phyloP scores from a whole-genome alignment of 2,797 vertebrate genomes.

The Pteronotus mesoamericanus region DNA sequence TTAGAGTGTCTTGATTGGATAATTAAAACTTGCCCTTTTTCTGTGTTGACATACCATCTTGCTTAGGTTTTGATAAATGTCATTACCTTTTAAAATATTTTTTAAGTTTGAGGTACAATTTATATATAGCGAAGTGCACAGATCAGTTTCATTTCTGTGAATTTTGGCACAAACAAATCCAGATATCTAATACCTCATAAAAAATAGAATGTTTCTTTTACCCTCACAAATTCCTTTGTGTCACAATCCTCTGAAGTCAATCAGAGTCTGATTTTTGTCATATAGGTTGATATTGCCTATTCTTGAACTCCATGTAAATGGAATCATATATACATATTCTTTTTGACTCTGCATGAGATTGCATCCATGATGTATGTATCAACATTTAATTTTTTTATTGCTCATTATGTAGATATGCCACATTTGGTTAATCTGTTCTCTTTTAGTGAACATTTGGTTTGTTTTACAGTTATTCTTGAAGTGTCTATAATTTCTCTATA shows the following conservation, averaged over 20 bases:
- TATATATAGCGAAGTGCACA: neutral
- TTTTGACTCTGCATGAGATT: neutral
- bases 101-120: neutral
- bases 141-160: neutral
- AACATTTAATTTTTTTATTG: neutral
- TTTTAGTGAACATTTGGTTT: neutral
- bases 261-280: neutral
- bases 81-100: neutral
- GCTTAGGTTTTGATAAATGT: neutral
- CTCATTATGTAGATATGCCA: neutral
- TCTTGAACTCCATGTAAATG: neutral
- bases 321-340: neutral
- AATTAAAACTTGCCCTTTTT: neutral
- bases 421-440: neutral
- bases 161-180: neutral
- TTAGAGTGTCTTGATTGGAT: neutral
- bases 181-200: neutral
- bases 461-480: neutral
- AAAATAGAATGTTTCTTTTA: neutral
- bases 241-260: neutral
- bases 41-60: neutral
- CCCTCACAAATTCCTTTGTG: neutral
- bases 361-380: neutral
- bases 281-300: neutral
- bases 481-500: neutral